These are phyloP conservation scores for Saccopteryx leptura DNA, from an alignment of 2,113 vertebrate species.

Conservation along the genomic window DNA sequence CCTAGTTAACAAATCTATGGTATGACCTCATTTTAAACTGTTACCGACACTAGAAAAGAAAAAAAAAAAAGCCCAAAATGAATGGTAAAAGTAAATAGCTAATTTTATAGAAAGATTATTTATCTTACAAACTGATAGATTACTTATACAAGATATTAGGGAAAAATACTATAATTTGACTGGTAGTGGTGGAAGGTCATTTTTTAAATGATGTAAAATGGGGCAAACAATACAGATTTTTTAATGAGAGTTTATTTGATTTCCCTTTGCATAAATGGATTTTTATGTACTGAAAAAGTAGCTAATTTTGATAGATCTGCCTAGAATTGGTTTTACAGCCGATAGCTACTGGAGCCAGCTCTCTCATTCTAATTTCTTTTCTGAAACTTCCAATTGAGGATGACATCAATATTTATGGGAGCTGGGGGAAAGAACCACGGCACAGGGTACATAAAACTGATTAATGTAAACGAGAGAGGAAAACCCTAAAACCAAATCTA, in stretches of 20 bases:
- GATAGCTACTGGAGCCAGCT: slow-evolving; percentile 87
- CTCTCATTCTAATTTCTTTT: slow-evolving; percentile 87
- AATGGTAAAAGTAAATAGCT: slow-evolving; percentile 57
- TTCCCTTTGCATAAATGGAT: slow-evolving; percentile 91
- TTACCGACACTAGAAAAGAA: slow-evolving; percentile 17
- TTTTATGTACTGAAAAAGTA: slow-evolving; percentile 91
- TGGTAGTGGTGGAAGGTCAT: slow-evolving; percentile 84
- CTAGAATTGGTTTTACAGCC: slow-evolving; percentile 87
- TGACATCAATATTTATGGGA: slow-evolving; percentile 89
- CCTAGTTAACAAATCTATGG: background rate
- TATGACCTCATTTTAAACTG: slow-evolving; percentile 21
- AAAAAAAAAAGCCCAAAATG: slow-evolving; percentile 21
- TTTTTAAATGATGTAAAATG: slow-evolving; percentile 88
- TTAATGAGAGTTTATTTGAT: slow-evolving; percentile 90
- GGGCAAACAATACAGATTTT: slow-evolving; percentile 84
- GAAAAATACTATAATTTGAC: slow-evolving; percentile 77
- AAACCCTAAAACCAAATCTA: slow-evolving; percentile 82
- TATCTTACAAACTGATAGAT: slow-evolving; percentile 67
- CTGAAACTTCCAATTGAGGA: slow-evolving; percentile 88
- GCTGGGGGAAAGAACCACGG: slow-evolving; percentile 85
- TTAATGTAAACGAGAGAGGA: slow-evolving; percentile 88
- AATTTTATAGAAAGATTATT: slow-evolving; percentile 57
- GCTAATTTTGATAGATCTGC: slow-evolving; percentile 90
- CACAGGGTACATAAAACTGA: slow-evolving; percentile 85
- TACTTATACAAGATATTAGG: slow-evolving; percentile 70